These are phyloP conservation scores for Scaptomyza cyrtandrae DNA, from an alignment of 2,888 invertebrate species.

Conservation along the genomic window DNA sequence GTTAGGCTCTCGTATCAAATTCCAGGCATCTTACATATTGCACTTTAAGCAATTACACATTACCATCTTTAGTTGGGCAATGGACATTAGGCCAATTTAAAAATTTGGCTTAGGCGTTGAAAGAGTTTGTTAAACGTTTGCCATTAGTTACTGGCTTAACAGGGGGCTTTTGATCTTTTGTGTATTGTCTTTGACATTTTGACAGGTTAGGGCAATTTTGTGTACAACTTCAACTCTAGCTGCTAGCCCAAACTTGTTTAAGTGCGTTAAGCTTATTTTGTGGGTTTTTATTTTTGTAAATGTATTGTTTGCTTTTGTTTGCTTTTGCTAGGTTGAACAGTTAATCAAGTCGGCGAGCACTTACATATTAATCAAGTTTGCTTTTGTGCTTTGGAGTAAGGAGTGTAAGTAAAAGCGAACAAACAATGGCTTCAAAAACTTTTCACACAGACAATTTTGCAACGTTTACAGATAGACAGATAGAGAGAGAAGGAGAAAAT, in stretches of 20 bases:
- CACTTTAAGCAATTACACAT: conserved; percentile 42
- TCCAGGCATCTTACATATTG: conserved; percentile 31
- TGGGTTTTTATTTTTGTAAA: conserved; percentile 13
- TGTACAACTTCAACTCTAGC: conserved; percentile 9
- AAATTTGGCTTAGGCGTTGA: conserved; percentile 22
- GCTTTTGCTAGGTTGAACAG: conserved; percentile 66
- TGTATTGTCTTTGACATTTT: conserved; percentile 21
- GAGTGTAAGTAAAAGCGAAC: conserved; percentile 42
- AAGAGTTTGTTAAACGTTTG: conserved; percentile 11
- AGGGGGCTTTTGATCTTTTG: conserved; percentile 28
- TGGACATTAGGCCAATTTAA: conserved; percentile 30
- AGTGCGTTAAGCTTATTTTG: conserved; percentile 60
- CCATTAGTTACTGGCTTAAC: conserved; percentile 14
- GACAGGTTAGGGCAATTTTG: conserved; percentile 23
- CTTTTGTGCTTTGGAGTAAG: conserved; percentile 47
- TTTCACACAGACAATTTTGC: conserved; percentile 42
- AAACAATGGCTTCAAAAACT: conserved; percentile 50
- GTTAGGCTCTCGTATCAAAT: conserved; percentile 42
- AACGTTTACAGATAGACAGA: conserved; percentile 22
- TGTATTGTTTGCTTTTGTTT: conserved; percentile 40
- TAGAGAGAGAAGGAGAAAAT: conserved; percentile 19
- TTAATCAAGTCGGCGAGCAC: conserved; percentile 69
- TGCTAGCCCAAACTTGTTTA: conserved; percentile 7
- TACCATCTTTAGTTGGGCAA: conserved; percentile 22
- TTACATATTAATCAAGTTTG: conserved; percentile 75